Evolutionary conservation across 30 jellyfish, hydroid and myxozoan genomes (phyloP), one percentile per base, ranked within the genome.

Genomic region (Aurelia aurita complex sp. Pacific): DNA sequence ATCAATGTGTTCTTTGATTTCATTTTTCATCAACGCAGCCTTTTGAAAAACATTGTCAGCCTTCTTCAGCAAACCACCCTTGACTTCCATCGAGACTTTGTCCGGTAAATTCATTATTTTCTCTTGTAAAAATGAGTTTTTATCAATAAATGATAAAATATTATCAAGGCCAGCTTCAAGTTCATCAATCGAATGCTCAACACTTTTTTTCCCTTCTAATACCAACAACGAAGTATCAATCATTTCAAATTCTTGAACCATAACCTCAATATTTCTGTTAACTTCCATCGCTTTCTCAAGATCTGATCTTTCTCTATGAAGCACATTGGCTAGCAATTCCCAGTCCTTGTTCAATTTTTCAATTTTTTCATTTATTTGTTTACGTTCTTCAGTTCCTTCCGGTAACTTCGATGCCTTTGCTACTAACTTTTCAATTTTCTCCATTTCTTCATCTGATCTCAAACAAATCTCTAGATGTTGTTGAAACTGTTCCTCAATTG

Each of bases 371-470:
- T 84, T 71, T 50, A 74, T 29, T n/a, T 5, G 33, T 11, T 23
- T 73, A 5, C 83, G 69, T 50, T 84, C 82, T 18, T 62, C 93
- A 32, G 52, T 55, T 35, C 40, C 87, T 5, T 5, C 35, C 10
- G 93, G 80, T 59, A 74, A 29, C 51, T 53, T 34, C 10, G 83
- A 38, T 14, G 68, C 82, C 66, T 23, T 64, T 43, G 32, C 70
- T 2, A 55, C n/a, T 13, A 84, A 72, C 15, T 52, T 76, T 12
- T 84, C 93, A 19, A 84, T 60, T 23, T 65, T 74, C 68, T 74
- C 93, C 88, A 84, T 74, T 40, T 73, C 87, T 13, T 72, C 67
- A 52, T 84, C 93, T 43, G 87, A 66, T 57, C 43, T 53, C 32
- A 84, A 54, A 55, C 93, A 84, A 2, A 84, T 32, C n/a, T 74